Evolutionary conservation across 2,888 invertebrate species (phyloP).

Genomic region (Cantharis flavilabris): DNA sequence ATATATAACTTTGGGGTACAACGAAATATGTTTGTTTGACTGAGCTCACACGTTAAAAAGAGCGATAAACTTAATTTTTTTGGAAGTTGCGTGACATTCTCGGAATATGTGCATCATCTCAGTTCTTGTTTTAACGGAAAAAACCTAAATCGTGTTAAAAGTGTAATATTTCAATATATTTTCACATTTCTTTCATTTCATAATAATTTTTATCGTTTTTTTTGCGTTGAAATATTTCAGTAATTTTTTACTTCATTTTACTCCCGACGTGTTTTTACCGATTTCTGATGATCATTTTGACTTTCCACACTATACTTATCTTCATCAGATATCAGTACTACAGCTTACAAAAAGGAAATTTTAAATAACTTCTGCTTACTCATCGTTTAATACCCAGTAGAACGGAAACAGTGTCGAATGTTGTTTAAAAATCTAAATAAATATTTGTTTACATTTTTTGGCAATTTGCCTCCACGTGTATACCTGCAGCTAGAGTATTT

Average conservation of each 20-base stretch:
- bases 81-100: neutral
- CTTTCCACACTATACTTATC: neutral
- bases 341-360: neutral
- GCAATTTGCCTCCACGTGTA: neutral
- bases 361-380: neutral
- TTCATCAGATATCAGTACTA: neutral
- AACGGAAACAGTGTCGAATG: neutral
- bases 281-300: neutral
- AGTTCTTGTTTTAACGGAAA: neutral
- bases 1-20: neutral
- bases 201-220: neutral
- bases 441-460: neutral
- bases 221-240: neutral
- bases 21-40: neutral
- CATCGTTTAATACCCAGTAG: neutral
- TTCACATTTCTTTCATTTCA: neutral
- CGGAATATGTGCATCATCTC: neutral
- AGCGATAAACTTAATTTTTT: neutral
- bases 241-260: neutral
- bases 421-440: neutral
- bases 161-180: neutral
- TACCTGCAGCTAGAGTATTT: neutral
- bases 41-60: neutral
- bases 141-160: neutral
- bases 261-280: neutral